phyloP scores from a whole-genome alignment of 2,888 invertebrate genomes.

The Cheilosia scutellata region DNA sequence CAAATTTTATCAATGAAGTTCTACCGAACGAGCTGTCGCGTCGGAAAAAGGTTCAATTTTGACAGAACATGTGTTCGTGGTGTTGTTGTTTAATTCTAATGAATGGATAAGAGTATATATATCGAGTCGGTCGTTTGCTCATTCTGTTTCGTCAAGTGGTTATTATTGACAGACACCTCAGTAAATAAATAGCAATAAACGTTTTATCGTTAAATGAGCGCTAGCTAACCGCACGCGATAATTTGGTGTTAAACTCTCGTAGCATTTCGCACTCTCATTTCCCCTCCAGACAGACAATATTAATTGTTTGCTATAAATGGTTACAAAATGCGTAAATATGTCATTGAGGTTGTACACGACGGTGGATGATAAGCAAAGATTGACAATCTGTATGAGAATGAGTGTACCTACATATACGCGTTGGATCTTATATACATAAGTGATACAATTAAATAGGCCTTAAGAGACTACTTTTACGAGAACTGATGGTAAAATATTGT shows the following conservation, averaged over 20 bases:
- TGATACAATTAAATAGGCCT: no score
- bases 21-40: background rate
- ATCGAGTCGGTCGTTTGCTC: constrained; percentile 4
- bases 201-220: background rate
- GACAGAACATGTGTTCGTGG: background rate
- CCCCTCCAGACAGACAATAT: constrained; percentile 20
- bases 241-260: constrained; percentile 3
- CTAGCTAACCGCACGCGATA: background rate
- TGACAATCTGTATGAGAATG: no score
- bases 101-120: constrained; percentile 7
- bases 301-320: constrained; percentile 12
- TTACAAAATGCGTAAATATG: background rate
- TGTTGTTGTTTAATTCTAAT: constrained; percentile 20
- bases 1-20: constrained; percentile 26
- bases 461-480: no score
- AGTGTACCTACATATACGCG: no score
- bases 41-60: background rate
- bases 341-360: background rate
- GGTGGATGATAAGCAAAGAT: background rate
- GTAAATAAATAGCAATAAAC: constrained; percentile 38
- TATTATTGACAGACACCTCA: constrained; percentile 26
- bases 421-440: no score
- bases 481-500: no score
- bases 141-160: constrained; percentile 27
- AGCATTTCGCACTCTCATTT: constrained; percentile 20